These are phyloP conservation scores for Podargus strigoides DNA, from an alignment of 2,797 vertebrate genomes.

Conservation along the genomic window DNA sequence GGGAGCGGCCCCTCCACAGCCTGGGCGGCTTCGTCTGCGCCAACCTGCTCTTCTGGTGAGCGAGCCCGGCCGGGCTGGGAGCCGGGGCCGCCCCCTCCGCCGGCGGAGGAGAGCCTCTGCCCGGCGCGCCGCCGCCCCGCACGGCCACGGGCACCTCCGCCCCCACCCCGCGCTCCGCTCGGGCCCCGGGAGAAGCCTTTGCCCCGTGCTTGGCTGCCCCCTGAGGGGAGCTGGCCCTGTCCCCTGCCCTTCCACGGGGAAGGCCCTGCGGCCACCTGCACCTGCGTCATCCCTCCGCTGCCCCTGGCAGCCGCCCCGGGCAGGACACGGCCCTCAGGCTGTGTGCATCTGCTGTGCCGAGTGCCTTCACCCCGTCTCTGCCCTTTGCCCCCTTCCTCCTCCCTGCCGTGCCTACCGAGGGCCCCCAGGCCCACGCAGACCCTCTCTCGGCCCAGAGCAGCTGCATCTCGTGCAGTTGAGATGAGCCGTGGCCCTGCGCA, in stretches of 20 bases:
- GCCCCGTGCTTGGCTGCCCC: too few relatives aligned
- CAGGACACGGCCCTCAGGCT: rapidly evolving
- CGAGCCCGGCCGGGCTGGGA: background rate
- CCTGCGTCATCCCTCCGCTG: background rate
- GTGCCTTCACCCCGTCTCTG: rapidly evolving
- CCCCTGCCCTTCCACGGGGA: rapidly evolving
- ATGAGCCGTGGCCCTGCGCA: background rate
- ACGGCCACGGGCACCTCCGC: background rate
- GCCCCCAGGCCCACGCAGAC: too few relatives aligned
- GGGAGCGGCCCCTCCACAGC: slow-evolving; percentile 82
- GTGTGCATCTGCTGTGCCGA: rapidly evolving
- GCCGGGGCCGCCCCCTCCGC: background rate
- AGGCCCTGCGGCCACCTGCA: background rate
- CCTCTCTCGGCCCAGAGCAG: too few relatives aligned
- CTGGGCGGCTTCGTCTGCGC: slow-evolving; percentile 79
- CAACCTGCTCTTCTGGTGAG: slow-evolving; percentile 88
- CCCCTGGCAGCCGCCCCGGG: background rate
- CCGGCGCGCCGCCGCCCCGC: background rate
- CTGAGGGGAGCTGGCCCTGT: background rate
- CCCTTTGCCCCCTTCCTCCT: too few relatives aligned
- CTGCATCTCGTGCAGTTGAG: rapidly evolving
- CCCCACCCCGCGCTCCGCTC: too few relatives aligned
- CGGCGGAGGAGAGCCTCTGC: background rate
- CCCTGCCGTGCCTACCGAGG: too few relatives aligned
- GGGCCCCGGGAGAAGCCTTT: background rate